Base-by-base conservation (phyloP, 30 jellyfish, hydroid and myxozoan genomes). In the Clytia hemisphaerica region DNA sequence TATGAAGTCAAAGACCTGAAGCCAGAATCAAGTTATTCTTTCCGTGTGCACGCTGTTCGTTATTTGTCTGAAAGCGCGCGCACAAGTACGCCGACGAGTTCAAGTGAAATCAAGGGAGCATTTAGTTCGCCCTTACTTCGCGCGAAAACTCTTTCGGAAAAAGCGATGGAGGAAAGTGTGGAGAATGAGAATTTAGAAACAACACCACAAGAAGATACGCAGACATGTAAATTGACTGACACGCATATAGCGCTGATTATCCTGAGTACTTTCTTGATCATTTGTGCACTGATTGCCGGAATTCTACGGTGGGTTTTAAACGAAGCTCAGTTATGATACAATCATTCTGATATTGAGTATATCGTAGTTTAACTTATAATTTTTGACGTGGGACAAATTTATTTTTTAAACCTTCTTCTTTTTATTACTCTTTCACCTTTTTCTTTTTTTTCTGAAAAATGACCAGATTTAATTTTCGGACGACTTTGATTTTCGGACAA, bases 31-130 rank as follows among this genome's bases (percentile, higher is more conserved):
- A 81, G 72, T 1, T 77, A 68, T 45, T 88, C 71, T 25, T 63
- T 79, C 45, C 94, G 99, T 1, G 87, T 83, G 1, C 68, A 93
- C 50, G 95, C 95, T 19, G 49, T 61, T 54, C 94, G 99, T 7
- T 48, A 25, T 9, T 26, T 91, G 1, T 73, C 89, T 12, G 93
- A 66, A 4, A 32, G 53, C n/a, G 37, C 80, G 15, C 93, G 93
- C 22, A 62, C 81, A 16, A 50, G 49, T 45, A 76, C 89, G 4
- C 99, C 95, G 45, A 21, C 78, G 45, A 37, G 22, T 14, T 21
- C n/a, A 14, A 28, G n/a, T 16, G 84, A 59, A 21, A 76, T 83
- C 80, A 91, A 83, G 61, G 95, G 99, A 29, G 80, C 69, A 36
- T 77, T 67, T 73, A 75, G 88, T 50, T 35, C 72, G 66, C n/a